These are phyloP conservation scores for Donacobius atricapilla DNA, from an alignment of 2,113 vertebrate species.

Conservation along the genomic window DNA sequence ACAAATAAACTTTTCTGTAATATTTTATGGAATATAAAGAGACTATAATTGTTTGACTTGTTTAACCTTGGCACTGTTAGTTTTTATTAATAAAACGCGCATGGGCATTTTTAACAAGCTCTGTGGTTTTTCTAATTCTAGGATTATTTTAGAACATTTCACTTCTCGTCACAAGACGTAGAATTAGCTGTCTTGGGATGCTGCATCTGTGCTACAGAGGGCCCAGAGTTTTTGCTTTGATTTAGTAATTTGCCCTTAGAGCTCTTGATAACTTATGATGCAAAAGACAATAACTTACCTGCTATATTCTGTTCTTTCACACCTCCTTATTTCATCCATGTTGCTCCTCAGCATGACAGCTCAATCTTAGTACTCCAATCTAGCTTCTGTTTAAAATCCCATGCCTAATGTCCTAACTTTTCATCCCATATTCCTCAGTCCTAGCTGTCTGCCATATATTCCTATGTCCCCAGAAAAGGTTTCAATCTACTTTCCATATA, in stretches of 20 bases:
- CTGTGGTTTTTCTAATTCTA: slow-evolving; percentile 75
- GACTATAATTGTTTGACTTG: slow-evolving; percentile 84
- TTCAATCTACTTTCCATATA: not conserved
- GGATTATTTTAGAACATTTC: slow-evolving; percentile 18
- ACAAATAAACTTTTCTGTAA: slow-evolving; percentile 85
- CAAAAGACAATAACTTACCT: not conserved
- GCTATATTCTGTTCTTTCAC: not conserved
- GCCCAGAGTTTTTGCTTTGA: not conserved
- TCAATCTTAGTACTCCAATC: not conserved
- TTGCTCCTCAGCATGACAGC: not conserved
- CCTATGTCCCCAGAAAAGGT: not conserved
- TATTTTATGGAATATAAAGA: slow-evolving; percentile 85
- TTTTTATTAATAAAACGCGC: slow-evolving; percentile 86
- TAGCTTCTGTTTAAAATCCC: not conserved
- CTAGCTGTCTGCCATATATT: not conserved
- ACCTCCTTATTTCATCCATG: not conserved
- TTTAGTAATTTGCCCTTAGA: not conserved
- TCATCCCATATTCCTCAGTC: not conserved
- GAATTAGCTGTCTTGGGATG: not conserved
- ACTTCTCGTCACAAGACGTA: not conserved
- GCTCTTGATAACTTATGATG: not conserved
- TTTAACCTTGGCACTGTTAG: slow-evolving; percentile 84
- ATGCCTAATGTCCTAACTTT: not conserved
- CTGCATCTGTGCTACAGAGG: not conserved
- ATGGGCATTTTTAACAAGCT: slow-evolving; percentile 81